Percentiles rank a stretch among this genome's conserved stretches.
Conservation (phyloP, 2,888 invertebrate species). For the Phalera bucephala region DNA sequence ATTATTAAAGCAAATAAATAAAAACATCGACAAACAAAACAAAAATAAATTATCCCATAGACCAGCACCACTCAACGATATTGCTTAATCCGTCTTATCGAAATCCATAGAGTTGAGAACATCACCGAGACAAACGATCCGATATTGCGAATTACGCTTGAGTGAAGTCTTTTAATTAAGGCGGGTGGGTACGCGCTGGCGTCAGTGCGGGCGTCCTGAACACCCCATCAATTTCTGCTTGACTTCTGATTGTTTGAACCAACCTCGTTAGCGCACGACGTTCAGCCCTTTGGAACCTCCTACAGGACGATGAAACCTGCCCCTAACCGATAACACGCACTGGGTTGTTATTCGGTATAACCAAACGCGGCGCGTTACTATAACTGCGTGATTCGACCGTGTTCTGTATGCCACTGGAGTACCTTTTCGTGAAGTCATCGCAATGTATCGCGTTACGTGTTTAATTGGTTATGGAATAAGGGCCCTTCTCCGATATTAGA, state of each 20-base stretch:
- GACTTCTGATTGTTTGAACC: slow-evolving; percentile 70
- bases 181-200: slow-evolving; percentile 42
- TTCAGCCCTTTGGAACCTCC: slow-evolving; percentile 14
- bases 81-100: slow-evolving; percentile 36
- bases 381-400: no score
- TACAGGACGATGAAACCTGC: slow-evolving; percentile 17
- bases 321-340: slow-evolving; percentile 26
- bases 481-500: slow-evolving; percentile 24
- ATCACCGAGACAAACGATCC: slow-evolving; percentile 57
- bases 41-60: slow-evolving; percentile 24
- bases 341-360: no score
- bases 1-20: no score
- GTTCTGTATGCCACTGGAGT: no score
- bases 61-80: slow-evolving; percentile 23
- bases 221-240: slow-evolving; percentile 67
- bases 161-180: slow-evolving; percentile 80
- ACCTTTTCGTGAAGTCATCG: no score
- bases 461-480: no score
- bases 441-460: no score
- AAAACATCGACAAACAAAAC: no score
- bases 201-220: slow-evolving; percentile 45
- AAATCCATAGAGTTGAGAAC: slow-evolving; percentile 46
- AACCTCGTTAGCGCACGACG: slow-evolving; percentile 53
- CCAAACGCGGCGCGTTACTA: no score
- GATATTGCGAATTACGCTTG: slow-evolving; percentile 72